These are phyloP conservation scores for Dicycla oo DNA, from an alignment of 2,888 invertebrate genomes.

Conservation along the genomic window DNA sequence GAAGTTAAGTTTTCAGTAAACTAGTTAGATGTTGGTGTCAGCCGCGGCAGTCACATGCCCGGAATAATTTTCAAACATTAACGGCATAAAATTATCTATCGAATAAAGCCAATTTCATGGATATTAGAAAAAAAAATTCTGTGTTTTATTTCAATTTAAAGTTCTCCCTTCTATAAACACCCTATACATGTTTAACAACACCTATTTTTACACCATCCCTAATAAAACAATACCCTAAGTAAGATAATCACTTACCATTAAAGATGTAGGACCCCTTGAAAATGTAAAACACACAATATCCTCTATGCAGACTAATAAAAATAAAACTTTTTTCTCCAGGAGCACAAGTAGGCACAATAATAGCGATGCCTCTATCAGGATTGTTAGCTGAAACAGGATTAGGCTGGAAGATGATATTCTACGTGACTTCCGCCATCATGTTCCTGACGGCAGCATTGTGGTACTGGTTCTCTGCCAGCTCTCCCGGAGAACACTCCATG, in stretches of 20 bases:
- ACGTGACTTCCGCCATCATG: constrained; percentile 89
- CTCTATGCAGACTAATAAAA: not conserved
- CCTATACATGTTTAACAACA: not conserved
- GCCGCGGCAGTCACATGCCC: too few species aligned
- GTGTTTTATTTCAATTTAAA: too few species aligned
- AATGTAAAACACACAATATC: too few species aligned
- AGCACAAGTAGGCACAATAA: constrained; percentile 92
- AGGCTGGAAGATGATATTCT: constrained; percentile 94
- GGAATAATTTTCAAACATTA: too few species aligned
- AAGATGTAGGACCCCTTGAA: not conserved
- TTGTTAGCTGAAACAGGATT: constrained; percentile 88
- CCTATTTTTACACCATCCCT: not conserved
- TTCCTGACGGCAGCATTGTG: constrained; percentile 90
- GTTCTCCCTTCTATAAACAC: too few species aligned
- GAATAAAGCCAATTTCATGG: too few species aligned
- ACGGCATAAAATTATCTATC: too few species aligned
- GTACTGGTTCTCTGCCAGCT: constrained; percentile 90
- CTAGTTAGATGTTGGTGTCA: too few species aligned
- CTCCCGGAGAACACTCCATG: constrained; percentile 89
- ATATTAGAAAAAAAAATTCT: too few species aligned
- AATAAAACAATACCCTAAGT: not conserved
- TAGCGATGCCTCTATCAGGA: constrained; percentile 92
- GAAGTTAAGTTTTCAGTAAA: too few species aligned
- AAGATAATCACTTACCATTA: not conserved
- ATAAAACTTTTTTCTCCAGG: constrained; percentile 79